Conservation (phyloP, 2,113 vertebrate species). For the Psephotus haematonotus region DNA sequence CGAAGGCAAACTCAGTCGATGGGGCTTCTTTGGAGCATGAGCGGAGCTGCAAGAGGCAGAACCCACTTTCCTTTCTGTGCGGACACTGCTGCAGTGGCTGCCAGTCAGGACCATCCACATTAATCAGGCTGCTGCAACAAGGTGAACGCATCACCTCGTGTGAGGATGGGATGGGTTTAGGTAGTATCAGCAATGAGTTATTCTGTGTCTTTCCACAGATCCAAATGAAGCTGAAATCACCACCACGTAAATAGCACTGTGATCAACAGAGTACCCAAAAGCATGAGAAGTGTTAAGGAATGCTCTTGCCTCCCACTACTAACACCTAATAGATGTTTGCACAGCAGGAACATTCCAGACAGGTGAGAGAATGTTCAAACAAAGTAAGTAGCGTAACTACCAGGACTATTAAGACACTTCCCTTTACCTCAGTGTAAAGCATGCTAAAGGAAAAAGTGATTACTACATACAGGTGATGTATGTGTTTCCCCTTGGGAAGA, state of each 20-base stretch:
- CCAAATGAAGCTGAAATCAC: not conserved
- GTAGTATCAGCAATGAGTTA: not conserved
- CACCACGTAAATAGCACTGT: fast-evolving
- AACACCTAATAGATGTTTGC: not conserved
- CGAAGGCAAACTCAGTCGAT: not conserved
- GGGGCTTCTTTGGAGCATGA: not conserved
- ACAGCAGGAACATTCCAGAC: not conserved
- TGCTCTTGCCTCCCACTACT: not conserved
- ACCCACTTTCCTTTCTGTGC: fast-evolving
- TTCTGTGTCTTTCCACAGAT: not conserved
- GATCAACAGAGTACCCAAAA: not conserved
- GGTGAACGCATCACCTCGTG: not conserved
- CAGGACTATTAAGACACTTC: too few species aligned
- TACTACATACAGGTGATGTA: not conserved
- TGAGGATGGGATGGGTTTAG: fast-evolving
- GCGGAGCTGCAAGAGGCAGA: not conserved
- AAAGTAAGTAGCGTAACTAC: not conserved
- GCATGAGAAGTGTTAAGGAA: not conserved
- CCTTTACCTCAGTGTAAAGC: not conserved
- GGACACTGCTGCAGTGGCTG: not conserved
- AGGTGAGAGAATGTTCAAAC: not conserved
- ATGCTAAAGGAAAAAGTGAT: not conserved
- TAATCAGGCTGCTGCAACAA: not conserved
- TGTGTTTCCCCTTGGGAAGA: not conserved
- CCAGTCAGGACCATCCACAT: not conserved